A percentile compares a stretch with the other conserved stretches of the same genome.
Conservation (phyloP, 2,113 vertebrate genomes). For the Psittacus erithacus region DNA sequence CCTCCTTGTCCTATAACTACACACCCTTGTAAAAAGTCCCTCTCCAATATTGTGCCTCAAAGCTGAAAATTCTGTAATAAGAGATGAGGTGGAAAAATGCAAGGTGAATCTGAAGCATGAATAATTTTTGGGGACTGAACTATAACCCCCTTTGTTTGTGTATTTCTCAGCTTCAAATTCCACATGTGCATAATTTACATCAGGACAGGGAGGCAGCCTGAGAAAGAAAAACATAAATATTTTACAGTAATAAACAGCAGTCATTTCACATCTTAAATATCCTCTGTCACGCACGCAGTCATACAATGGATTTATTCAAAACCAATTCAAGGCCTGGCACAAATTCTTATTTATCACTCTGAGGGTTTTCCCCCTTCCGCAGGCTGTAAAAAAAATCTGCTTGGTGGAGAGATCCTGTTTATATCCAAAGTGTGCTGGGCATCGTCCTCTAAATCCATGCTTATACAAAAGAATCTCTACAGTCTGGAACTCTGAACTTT, state of each 20-base stretch:
- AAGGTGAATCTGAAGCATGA: neutral
- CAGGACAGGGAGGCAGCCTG: neutral
- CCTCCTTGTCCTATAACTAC: neutral
- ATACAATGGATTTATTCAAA: neutral
- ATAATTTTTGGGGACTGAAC: conserved; percentile 2
- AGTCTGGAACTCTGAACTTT: neutral
- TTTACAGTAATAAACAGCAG: conserved; percentile 1
- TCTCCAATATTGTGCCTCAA: neutral
- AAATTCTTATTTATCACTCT: neutral
- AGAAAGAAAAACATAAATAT: conserved; percentile 43
- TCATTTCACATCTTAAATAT: neutral
- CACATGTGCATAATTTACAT: conserved; percentile 36
- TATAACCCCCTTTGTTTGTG: conserved; percentile 22
- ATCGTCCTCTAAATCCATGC: neutral
- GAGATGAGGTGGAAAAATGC: neutral
- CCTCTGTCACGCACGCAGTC: neutral
- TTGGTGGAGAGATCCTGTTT: neutral
- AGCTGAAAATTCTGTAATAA: neutral
- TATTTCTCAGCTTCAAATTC: conserved; percentile 48
- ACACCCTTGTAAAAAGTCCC: neutral
- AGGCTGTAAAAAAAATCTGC: neutral
- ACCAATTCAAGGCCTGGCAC: neutral
- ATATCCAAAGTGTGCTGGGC: neutral
- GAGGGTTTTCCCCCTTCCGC: neutral
- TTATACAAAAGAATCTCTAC: neutral